Base-by-base conservation (phyloP, 2,888 invertebrate genomes). In the Pandemis heparana region DNA sequence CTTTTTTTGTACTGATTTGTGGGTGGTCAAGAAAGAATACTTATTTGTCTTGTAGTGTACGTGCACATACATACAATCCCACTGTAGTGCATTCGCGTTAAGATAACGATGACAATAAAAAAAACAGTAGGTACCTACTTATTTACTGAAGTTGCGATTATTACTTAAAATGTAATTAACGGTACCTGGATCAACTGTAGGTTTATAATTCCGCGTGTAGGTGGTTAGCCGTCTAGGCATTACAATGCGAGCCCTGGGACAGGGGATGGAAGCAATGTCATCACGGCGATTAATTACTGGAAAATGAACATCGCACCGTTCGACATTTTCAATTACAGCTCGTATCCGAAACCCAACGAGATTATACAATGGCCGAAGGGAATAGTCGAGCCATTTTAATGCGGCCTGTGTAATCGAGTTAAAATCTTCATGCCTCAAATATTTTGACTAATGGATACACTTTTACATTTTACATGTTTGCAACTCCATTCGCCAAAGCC, bases 241-340 rank as follows among this genome's bases (percentile, higher is more conserved):
- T 78, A 82, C 83, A 82, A 83, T 84, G 80, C 81, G 79, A 77
- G 77, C 79, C 81, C 78, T 78, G 82, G 82, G 80, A 82, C 76
- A 77, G 79, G 79, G 79, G 68, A 60, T 61, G 84, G 85, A 81
- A 79, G 85, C 86, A 79, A 87, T 89, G 90, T 93, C 92, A 94
- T 93, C 92, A 92, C 85, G 80, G 84, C 89, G 92, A 92, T 93
- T 93, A 94, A 94, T 94, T 92, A 94, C 85, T 92, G 93, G 90
- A 93, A 94, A 94, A 94, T 93, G 93, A 92, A 92, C 92, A 89
- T 89, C 88, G 85, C 87, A 85, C 85, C 86, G 88, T 86, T 89
- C 92, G 88, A 89, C 90, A 89, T 90, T 93, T 93, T 93, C 94
- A 94, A 93, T 94, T 92, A 92, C 89, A 83, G 84, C 82, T 81